Conservation (phyloP, 2,888 invertebrate species). For the Hermodice carunculata region DNA sequence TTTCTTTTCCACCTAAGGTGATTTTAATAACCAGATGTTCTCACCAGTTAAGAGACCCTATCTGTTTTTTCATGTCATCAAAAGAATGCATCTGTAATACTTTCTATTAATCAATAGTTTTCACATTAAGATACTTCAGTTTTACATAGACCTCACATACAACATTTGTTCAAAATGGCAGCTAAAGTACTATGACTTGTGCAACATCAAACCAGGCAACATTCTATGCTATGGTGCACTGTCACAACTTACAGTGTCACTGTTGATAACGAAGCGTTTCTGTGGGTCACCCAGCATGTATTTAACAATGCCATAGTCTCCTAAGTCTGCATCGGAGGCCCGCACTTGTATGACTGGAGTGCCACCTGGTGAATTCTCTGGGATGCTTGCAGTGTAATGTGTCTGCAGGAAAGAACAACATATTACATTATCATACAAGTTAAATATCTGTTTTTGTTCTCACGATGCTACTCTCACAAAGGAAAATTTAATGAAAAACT, state of each 20-base stretch:
- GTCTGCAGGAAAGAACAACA: too few species aligned
- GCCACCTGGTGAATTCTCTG: conserved; percentile 48
- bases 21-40: too few species aligned
- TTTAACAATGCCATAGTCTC: conserved; percentile 81
- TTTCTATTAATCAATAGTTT: neutral
- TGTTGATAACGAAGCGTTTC: conserved; percentile 78
- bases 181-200: neutral
- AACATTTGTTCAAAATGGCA: neutral
- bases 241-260: conserved; percentile 67
- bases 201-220: neutral
- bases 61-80: too few species aligned
- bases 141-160: neutral
- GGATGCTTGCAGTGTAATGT: too few species aligned
- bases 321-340: conserved; percentile 69
- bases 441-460: too few species aligned
- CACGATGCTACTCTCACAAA: too few species aligned
- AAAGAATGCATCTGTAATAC: neutral
- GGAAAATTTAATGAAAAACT: too few species aligned
- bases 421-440: too few species aligned
- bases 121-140: neutral
- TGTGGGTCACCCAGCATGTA: conserved; percentile 83
- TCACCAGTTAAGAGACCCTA: too few species aligned
- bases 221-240: conserved; percentile 48
- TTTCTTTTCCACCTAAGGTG: too few species aligned
- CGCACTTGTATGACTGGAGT: conserved; percentile 42